Base-by-base conservation (phyloP, 2,888 invertebrate species). In the Mythimna lalbum region DNA sequence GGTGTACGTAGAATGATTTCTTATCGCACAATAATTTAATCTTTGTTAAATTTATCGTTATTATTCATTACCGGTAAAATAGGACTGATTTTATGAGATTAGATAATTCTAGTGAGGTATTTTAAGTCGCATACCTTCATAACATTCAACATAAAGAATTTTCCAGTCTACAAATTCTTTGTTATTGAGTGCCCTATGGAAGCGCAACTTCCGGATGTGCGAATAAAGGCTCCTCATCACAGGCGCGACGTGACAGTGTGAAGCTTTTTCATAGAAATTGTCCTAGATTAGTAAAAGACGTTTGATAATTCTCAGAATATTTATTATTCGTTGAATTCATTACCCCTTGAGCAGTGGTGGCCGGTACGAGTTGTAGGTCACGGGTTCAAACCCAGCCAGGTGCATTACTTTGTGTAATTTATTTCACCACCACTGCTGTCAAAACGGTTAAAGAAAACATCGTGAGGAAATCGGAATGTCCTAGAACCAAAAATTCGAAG, bases 51-150 rank as follows among this genome's bases (percentile, higher is more conserved):
- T 75, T 27, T 81, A 84, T 85, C 76, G 67, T 50, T 55, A 82
- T 80, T 80, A 84, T 83, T 88, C 86, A 87, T 88, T 89, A 83
- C 81, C 81, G 79, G 81, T 81, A 78, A 85, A 87, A 74, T 84
- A 12, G 83, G 79, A 84, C 82, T 85, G 92, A 91, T 93, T 91
- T 91, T 85, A 72, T 76, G 67, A 63, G 89, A 90, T 89, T 85
- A 80, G 87, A 57, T 68, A 56, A 53, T 63, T 52, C 43, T 71
- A 71, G 67, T 62, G n/a, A 31, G 39, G 55, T 68, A 50, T 56
- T 69, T 23, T 33, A 56, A 31, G 60, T 27, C 33, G 21, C 19
- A 43, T 39, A 33, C 14, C 47, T 65, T 21, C 12, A 56, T 61
- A 50, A 17, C 14, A 52, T 57, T 31, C 3, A 23, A 6, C 1